phyloP scores from a whole-genome alignment of 2,888 invertebrate genomes.

The Drosophila lutescens region DNA sequence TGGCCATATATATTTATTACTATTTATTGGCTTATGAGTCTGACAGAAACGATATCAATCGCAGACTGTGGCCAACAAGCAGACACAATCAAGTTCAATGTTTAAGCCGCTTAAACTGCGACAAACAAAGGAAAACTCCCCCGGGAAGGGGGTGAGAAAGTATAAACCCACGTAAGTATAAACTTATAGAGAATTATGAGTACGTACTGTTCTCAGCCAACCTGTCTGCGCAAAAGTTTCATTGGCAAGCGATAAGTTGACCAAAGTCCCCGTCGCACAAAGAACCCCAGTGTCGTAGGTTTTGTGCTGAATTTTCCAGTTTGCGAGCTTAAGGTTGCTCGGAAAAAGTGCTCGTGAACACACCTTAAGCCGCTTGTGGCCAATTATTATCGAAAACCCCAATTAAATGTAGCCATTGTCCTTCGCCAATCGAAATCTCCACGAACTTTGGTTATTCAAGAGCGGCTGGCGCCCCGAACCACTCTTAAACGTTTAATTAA shows the following conservation, averaged over 20 bases:
- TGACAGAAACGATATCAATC: conserved; percentile 17
- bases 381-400: conserved; percentile 65
- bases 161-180: neutral
- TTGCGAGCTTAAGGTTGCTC: neutral
- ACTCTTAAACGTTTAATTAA: conserved; percentile 64
- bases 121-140: conserved; percentile 11
- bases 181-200: conserved; percentile 12
- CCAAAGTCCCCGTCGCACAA: conserved; percentile 6
- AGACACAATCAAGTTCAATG: conserved; percentile 3
- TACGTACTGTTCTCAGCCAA: neutral
- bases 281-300: conserved; percentile 2
- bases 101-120: conserved; percentile 31
- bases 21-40: conserved; percentile 34
- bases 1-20: conserved; percentile 28
- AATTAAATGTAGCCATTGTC: conserved; percentile 60
- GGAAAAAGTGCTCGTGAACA: neutral
- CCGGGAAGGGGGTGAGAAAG: neutral
- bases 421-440: conserved; percentile 22
- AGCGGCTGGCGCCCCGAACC: conserved; percentile 5
- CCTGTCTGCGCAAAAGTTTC: conserved; percentile 9
- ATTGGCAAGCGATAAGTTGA: conserved; percentile 7
- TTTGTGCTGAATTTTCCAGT: conserved; percentile 12
- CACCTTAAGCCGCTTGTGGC: conserved; percentile 61
- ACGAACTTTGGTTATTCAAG: conserved; percentile 23
- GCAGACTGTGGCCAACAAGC: conserved; percentile 2